Evolutionary conservation across 2,888 invertebrate species (phyloP).

Genomic region (Napeogenes sylphis): DNA sequence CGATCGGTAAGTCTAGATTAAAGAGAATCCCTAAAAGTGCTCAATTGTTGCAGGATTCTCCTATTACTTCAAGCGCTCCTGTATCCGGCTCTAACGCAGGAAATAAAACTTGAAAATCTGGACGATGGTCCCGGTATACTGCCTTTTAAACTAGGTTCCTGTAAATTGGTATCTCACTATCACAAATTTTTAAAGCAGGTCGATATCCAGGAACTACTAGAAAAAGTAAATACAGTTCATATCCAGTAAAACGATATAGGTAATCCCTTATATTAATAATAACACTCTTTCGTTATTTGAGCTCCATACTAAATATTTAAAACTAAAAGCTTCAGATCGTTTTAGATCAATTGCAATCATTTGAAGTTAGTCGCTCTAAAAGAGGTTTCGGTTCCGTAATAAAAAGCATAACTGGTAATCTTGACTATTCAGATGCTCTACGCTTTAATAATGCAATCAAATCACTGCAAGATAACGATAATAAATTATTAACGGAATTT

Average conservation of each 20-base stretch:
- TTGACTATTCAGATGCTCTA: slow-evolving; percentile 19
- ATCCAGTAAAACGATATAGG: slow-evolving; percentile 11
- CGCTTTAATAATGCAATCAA: slow-evolving; percentile 20
- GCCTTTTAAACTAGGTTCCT: slow-evolving; percentile 22
- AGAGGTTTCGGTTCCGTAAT: slow-evolving; percentile 23
- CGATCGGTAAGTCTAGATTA: slow-evolving; percentile 21
- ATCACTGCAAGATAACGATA: slow-evolving; percentile 16
- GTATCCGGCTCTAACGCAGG: slow-evolving; percentile 11
- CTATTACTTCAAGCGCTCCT: slow-evolving; percentile 10
- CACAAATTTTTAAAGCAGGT: slow-evolving; percentile 16
- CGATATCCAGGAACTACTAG: slow-evolving; percentile 18
- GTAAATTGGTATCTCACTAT: slow-evolving; percentile 14
- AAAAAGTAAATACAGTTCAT: slow-evolving; percentile 13
- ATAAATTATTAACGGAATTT: slow-evolving; percentile 7
- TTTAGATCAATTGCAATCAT: background rate
- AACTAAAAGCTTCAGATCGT: slow-evolving; percentile 5
- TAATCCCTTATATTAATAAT: slow-evolving; percentile 8
- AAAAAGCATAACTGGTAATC: slow-evolving; percentile 22
- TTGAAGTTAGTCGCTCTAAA: slow-evolving; percentile 14
- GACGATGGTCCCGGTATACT: slow-evolving; percentile 23
- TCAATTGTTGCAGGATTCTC: too few species aligned
- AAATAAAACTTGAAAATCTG: slow-evolving; percentile 24
- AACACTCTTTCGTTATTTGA: slow-evolving; percentile 14
- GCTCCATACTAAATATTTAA: slow-evolving; percentile 15
- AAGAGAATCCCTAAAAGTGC: background rate